Percentiles rank a stretch among this genome's conserved stretches.
phyloP scores from a whole-genome alignment of 2,888 invertebrate species.

The Ormyrus pomaceus region DNA sequence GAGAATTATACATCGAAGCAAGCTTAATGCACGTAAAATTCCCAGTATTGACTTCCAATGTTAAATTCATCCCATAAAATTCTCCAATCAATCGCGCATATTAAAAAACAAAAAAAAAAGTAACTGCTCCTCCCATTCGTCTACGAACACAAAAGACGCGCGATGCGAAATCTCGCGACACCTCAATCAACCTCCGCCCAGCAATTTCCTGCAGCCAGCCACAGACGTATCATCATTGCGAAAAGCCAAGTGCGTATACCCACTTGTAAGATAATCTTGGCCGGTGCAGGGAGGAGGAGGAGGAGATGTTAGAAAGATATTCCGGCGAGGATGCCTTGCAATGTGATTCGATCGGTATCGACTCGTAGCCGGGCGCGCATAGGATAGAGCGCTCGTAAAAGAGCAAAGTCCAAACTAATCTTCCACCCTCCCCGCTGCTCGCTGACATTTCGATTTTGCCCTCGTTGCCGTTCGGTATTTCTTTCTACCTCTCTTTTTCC shows the following conservation, averaged over 20 bases:
- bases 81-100: too few relatives aligned
- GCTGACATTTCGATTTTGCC: too few relatives aligned
- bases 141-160: not conserved
- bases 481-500: too few relatives aligned
- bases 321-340: not conserved
- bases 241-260: conserved; percentile 3
- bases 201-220: conserved; percentile 24
- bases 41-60: too few relatives aligned
- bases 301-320: not conserved
- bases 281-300: not conserved
- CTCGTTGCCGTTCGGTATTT: too few relatives aligned
- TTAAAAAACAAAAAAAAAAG: too few relatives aligned
- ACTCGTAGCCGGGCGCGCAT: not conserved
- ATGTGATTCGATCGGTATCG: not conserved
- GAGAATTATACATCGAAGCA: too few relatives aligned
- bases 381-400: not conserved
- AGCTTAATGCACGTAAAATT: too few relatives aligned
- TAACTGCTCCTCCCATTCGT: too few relatives aligned
- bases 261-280: conserved; percentile 28
- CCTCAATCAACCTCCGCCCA: conserved; percentile 13
- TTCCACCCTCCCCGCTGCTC: too few relatives aligned
- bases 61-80: too few relatives aligned
- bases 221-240: not conserved
- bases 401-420: too few relatives aligned
- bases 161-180: not conserved